Conservation (phyloP, 2,113 vertebrate species). For the Epinephelus fuscoguttatus region DNA sequence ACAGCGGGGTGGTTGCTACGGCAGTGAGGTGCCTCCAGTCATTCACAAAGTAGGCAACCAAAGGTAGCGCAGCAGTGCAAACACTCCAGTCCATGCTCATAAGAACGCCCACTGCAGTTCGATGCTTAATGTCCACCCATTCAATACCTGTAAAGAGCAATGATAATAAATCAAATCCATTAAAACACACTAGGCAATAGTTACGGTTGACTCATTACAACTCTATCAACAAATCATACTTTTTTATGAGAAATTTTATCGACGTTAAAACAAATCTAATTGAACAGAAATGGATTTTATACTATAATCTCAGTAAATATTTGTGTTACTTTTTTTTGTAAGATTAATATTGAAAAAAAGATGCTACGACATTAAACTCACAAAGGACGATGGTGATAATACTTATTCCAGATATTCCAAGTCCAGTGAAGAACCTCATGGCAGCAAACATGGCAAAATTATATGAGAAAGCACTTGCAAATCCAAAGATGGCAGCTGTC, state of each 20-base stretch:
- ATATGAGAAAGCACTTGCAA: conserved; percentile 73
- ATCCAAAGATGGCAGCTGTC: conserved; percentile 47
- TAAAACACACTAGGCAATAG: not conserved
- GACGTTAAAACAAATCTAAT: not conserved
- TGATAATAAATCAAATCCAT: not conserved
- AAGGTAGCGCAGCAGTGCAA: conserved; percentile 51
- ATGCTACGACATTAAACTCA: conserved; percentile 54
- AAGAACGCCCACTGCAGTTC: conserved; percentile 60
- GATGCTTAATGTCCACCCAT: conserved; percentile 80
- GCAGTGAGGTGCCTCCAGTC: conserved; percentile 76
- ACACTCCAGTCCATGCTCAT: conserved; percentile 76
- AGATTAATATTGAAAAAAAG: too few relatives aligned
- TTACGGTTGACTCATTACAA: not conserved
- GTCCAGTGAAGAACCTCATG: conserved; percentile 80
- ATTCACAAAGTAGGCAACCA: conserved; percentile 73
- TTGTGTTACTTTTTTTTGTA: not conserved
- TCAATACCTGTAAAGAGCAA: conserved; percentile 67
- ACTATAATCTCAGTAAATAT: not conserved
- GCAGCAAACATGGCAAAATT: conserved; percentile 71
- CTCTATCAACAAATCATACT: not conserved
- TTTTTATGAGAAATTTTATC: not conserved
- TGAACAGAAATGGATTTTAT: not conserved
- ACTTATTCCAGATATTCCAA: conserved; percentile 77
- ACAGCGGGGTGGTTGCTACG: conserved; percentile 56
- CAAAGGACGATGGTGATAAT: conserved; percentile 74